Conservation (phyloP, 2,113 vertebrate genomes). For the Neotoma lepida region DNA sequence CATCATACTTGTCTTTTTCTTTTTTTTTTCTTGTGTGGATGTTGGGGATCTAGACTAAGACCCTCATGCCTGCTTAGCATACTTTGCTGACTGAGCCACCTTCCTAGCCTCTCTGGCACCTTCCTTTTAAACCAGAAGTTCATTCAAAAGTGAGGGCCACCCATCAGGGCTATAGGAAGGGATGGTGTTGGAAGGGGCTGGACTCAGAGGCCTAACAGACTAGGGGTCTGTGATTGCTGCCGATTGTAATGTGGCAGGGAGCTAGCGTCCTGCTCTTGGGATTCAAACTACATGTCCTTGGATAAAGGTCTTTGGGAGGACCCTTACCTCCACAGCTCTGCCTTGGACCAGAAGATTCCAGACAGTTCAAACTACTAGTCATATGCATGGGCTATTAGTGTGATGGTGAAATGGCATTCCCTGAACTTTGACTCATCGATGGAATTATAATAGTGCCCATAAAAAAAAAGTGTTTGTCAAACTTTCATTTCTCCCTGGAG, state of each 20-base stretch:
- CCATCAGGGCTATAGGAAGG: background rate
- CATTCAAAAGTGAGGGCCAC: background rate
- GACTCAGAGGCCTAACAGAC: background rate
- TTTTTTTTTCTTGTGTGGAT: background rate
- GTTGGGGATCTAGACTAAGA: too few species aligned
- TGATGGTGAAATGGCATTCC: background rate
- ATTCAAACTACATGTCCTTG: background rate
- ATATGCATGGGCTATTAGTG: background rate
- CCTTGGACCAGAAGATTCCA: background rate
- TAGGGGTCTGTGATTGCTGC: background rate
- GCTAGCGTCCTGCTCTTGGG: background rate
- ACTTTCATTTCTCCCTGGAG: background rate
- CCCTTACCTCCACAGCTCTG: background rate
- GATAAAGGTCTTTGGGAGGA: background rate
- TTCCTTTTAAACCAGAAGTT: background rate
- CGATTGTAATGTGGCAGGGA: background rate
- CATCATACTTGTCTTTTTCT: too few species aligned
- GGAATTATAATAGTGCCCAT: background rate
- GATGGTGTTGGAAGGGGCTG: accelerated
- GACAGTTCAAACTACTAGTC: background rate
- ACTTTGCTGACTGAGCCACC: background rate
- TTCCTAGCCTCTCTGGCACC: background rate
- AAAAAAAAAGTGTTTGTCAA: background rate
- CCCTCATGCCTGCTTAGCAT: background rate
- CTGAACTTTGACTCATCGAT: background rate